Evolutionary conservation across 1,140 invertebrate species (phyloP).

Genomic region (Eriosoma lanigerum): DNA sequence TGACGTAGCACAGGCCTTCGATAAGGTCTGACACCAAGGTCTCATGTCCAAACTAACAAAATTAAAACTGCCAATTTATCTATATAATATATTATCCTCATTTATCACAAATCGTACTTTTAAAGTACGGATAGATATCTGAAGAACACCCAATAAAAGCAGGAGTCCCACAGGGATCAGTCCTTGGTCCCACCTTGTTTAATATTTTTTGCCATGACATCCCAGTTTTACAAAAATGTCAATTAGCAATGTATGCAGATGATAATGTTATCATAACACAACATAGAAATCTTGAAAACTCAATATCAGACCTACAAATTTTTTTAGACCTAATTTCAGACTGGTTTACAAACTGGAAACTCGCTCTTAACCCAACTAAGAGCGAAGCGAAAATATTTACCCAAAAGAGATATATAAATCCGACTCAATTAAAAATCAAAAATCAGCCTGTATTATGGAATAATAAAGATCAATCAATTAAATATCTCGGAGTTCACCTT

Average conservation of each 20-base stretch:
- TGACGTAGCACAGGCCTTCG: slow-evolving; percentile 53
- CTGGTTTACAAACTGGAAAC: slow-evolving; percentile 7
- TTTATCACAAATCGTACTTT: slow-evolving; percentile 43
- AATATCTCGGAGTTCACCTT: background rate
- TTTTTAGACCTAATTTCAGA: background rate
- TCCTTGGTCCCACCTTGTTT: slow-evolving; percentile 39
- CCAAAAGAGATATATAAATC: background rate
- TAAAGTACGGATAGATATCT: slow-evolving; percentile 9
- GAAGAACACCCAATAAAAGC: background rate
- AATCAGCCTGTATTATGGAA: background rate
- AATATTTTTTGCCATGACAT: slow-evolving; percentile 19
- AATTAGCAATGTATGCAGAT: slow-evolving; percentile 26
- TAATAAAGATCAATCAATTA: background rate
- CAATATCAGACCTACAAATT: background rate
- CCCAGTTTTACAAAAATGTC: background rate
- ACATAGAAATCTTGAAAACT: background rate
- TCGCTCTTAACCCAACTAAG: slow-evolving; percentile 22
- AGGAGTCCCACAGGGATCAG: slow-evolving; percentile 52
- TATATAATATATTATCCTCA: slow-evolving; percentile 5
- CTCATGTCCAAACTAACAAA: slow-evolving; percentile 57
- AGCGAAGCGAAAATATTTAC: slow-evolving; percentile 31
- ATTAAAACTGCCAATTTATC: slow-evolving; percentile 7
- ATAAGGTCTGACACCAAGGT: slow-evolving; percentile 57
- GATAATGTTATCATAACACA: slow-evolving; percentile 33
- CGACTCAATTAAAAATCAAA: background rate